These are phyloP conservation scores for Coenobita brevimanus DNA, from an alignment of 1,140 invertebrate genomes.

Conservation along the genomic window DNA sequence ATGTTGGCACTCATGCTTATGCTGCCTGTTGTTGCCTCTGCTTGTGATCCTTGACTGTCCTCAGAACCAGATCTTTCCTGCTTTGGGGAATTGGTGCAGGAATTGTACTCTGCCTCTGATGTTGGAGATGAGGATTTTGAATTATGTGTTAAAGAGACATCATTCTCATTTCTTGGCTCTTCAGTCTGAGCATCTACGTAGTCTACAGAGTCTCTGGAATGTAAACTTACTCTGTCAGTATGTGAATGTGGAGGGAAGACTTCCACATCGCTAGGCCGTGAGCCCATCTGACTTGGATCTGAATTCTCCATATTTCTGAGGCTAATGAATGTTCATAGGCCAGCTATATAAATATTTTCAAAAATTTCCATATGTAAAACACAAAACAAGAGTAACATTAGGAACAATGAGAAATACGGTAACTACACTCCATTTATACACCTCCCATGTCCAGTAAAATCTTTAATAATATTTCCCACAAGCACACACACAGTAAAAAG, in stretches of 20 bases:
- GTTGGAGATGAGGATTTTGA: constrained; percentile 31
- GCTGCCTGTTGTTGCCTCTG: constrained; percentile 6
- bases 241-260: not conserved
- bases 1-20: constrained; percentile 60
- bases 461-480: not conserved
- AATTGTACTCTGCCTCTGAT: constrained; percentile 50
- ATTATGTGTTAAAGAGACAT: not conserved
- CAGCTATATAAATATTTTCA: no score
- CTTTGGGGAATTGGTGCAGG: constrained; percentile 43
- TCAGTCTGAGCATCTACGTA: not conserved
- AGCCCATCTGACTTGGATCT: no score
- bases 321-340: no score
- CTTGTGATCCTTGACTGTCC: not conserved
- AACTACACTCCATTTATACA: no score
- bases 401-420: no score
- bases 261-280: not conserved
- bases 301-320: no score
- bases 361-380: no score
- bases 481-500: not conserved
- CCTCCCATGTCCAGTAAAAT: not conserved
- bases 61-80: not conserved
- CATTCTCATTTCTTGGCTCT: not conserved
- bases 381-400: no score
- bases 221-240: not conserved
- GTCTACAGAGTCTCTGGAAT: not conserved